These are phyloP conservation scores for Lagenorhynchus albirostris DNA, from an alignment of 2,113 vertebrate genomes.

Conservation along the genomic window DNA sequence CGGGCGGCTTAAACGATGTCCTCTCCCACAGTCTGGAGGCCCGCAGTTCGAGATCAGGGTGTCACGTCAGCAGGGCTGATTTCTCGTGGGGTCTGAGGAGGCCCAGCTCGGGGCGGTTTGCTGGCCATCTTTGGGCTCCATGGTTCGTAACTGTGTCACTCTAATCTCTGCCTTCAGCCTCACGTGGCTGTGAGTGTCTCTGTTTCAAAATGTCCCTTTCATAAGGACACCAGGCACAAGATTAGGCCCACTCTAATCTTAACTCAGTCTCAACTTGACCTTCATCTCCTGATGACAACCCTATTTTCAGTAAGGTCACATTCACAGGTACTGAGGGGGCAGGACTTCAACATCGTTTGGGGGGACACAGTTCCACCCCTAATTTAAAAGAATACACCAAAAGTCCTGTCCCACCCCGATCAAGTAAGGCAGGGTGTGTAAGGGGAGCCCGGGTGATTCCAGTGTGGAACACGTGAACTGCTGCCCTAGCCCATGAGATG, in stretches of 20 bases:
- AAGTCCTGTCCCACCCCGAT: neutral
- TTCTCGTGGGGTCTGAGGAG: neutral
- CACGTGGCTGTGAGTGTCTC: rapidly evolving
- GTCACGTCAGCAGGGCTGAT: rapidly evolving
- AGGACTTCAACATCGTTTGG: neutral
- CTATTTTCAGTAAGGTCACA: neutral
- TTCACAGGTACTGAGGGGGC: neutral
- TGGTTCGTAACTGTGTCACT: rapidly evolving
- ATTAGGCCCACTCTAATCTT: neutral
- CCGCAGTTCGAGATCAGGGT: neutral
- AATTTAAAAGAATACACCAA: neutral
- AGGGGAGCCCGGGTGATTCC: neutral
- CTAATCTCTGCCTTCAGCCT: rapidly evolving
- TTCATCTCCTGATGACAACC: neutral
- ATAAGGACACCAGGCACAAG: rapidly evolving
- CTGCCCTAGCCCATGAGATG: rapidly evolving
- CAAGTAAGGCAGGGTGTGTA: rapidly evolving
- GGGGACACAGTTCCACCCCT: neutral
- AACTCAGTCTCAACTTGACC: neutral
- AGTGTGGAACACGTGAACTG: rapidly evolving
- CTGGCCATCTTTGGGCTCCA: rapidly evolving
- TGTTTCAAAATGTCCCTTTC: neutral
- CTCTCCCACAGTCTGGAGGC: neutral
- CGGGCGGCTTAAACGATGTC: rapidly evolving
- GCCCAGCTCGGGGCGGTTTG: neutral